These are phyloP conservation scores for zebrafish (Danio rerio) DNA, from an alignment of 2,113 vertebrate genomes.

Conservation along the genomic window DNA sequence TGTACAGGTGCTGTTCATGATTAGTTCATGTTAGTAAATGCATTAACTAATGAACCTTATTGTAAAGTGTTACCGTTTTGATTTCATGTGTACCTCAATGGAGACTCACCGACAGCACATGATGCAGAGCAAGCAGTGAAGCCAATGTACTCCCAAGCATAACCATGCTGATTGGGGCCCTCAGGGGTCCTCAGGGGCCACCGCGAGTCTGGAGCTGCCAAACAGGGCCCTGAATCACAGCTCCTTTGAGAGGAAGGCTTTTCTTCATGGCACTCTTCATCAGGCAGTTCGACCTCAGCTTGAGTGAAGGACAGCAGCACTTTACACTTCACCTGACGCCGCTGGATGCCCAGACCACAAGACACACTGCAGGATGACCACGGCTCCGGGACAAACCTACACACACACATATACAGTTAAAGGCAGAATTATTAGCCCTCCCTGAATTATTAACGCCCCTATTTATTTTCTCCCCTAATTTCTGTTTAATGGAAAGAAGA, in stretches of 20 bases:
- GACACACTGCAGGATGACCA: constrained; percentile 89
- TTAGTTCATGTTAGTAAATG: too few species aligned
- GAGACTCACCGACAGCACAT: constrained; percentile 79
- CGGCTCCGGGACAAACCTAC: constrained; percentile 85
- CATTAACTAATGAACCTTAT: too few species aligned
- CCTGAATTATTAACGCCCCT: too few species aligned
- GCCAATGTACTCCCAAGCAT: constrained; percentile 87
- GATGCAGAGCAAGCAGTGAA: constrained; percentile 87
- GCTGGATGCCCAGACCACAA: constrained; percentile 82
- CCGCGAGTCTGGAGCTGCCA: constrained; percentile 59
- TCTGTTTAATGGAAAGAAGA: too few species aligned
- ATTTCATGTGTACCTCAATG: background rate
- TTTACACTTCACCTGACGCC: constrained; percentile 82
- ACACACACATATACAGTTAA: background rate
- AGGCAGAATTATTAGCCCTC: too few species aligned
- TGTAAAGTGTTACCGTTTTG: too few species aligned
- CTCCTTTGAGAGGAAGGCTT: constrained; percentile 71
- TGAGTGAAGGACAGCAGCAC: constrained; percentile 87
- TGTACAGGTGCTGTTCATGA: too few species aligned
- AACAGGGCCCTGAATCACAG: constrained; percentile 79
- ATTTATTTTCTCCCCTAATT: too few species aligned
- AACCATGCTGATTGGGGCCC: constrained; percentile 62
- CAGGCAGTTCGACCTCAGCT: constrained; percentile 86
- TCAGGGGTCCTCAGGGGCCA: constrained; percentile 16
- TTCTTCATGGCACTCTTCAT: constrained; percentile 84